Percentiles rank a stretch among this genome's conserved stretches.
Conservation (phyloP, 2,113 vertebrate species). For the Morphnarchus princeps region DNA sequence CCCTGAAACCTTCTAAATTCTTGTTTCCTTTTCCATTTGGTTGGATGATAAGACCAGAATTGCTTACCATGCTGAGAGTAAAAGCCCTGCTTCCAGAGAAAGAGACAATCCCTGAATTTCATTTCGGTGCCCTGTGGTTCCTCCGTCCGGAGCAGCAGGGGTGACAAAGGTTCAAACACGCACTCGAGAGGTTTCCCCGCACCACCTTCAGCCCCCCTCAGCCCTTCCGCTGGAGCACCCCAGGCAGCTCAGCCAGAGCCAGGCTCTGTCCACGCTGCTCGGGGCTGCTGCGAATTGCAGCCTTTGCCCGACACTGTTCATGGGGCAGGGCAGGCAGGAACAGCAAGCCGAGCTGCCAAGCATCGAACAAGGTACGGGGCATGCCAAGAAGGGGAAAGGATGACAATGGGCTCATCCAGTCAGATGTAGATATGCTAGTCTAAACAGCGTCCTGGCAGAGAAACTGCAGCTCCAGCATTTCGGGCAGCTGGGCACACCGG, state of each 20-base stretch:
- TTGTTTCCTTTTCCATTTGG: not conserved
- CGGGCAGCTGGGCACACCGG: not conserved
- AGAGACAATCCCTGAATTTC: not conserved
- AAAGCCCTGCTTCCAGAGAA: not conserved
- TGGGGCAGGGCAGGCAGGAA: not conserved
- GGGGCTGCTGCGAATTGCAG: not conserved
- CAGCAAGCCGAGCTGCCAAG: not conserved
- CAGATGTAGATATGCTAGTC: not conserved
- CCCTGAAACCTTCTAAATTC: not conserved
- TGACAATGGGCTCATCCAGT: not conserved
- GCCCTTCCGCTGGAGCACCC: rapidly evolving
- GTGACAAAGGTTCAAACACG: not conserved
- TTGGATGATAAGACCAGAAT: not conserved
- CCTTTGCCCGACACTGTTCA: not conserved
- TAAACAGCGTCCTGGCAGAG: not conserved
- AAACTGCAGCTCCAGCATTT: not conserved
- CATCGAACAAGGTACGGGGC: not conserved
- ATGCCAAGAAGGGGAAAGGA: not conserved
- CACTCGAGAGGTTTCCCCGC: not conserved
- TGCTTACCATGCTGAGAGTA: not conserved
- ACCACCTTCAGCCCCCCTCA: not conserved
- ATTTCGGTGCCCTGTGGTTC: not conserved
- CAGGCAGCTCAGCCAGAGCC: not conserved
- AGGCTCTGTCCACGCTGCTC: not conserved
- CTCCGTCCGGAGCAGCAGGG: not conserved